phyloP scores from a whole-genome alignment of 92 coral and sea anemone genomes.

The Plumapathes pennacea region DNA sequence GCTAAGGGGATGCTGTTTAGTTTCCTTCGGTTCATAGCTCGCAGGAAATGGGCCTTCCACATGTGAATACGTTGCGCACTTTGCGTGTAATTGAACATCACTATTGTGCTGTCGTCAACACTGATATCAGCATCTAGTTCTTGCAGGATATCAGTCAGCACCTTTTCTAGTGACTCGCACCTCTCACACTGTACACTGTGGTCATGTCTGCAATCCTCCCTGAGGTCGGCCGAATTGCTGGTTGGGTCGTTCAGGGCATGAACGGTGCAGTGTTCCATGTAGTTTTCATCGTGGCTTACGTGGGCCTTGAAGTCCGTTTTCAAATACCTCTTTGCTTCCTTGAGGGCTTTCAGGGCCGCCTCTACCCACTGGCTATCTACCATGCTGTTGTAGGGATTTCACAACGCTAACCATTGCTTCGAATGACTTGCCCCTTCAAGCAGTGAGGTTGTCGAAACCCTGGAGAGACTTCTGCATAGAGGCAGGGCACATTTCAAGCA shows the following conservation, averaged over 20 bases:
- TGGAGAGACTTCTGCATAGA: too few relatives aligned
- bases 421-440: constrained; percentile 5
- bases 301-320: constrained; percentile 32
- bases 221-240: neutral
- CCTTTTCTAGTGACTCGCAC: constrained; percentile 4
- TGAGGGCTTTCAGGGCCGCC: neutral
- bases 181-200: constrained; percentile 4
- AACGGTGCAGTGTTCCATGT: constrained; percentile 7
- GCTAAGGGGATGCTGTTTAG: constrained; percentile 2
- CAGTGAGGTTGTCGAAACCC: constrained; percentile 12
- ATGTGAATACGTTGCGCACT: neutral
- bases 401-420: neutral
- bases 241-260: too few relatives aligned
- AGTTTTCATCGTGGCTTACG: constrained; percentile 25
- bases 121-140: neutral
- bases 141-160: neutral
- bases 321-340: constrained; percentile 21
- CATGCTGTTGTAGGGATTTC: neutral
- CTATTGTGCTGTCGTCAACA: constrained; percentile 12
- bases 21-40: constrained; percentile 1
- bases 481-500: too few relatives aligned
- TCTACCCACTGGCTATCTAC: neutral
- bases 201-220: constrained; percentile 1
- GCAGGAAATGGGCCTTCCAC: constrained; percentile 8
- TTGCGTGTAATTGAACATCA: constrained; percentile 3